Evolutionary conservation across 2,888 invertebrate species (phyloP).

Genomic region (Mactromeris polynyma): DNA sequence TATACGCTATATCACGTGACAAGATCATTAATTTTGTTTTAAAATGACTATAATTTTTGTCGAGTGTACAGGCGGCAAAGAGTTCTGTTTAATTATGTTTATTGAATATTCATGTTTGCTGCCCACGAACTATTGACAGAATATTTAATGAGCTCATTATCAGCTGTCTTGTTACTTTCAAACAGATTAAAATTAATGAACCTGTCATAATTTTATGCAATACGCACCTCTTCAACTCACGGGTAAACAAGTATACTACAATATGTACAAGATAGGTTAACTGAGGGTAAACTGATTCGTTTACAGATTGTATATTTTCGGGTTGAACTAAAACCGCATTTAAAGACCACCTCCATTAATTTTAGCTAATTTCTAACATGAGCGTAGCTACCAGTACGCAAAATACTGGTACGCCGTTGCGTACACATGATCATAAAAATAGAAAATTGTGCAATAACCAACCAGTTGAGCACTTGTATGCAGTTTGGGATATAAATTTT

Average conservation of each 20-base stretch:
- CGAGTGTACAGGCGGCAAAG: background rate
- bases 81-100: background rate
- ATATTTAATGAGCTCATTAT: background rate
- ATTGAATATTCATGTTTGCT: constrained; percentile 14
- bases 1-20: constrained; percentile 21
- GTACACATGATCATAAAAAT: too few species aligned
- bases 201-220: background rate
- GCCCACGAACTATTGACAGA: constrained; percentile 29
- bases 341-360: too few species aligned
- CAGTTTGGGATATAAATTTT: too few species aligned
- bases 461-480: too few species aligned
- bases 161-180: constrained; percentile 21
- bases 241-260: background rate
- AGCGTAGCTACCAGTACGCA: too few species aligned
- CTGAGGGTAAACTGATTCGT: background rate
- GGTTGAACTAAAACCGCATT: background rate
- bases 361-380: too few species aligned
- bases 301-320: background rate
- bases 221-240: background rate
- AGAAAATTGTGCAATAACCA: too few species aligned
- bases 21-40: constrained; percentile 25
- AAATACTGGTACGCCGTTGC: too few species aligned
- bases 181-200: background rate
- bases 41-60: constrained; percentile 15
- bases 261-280: background rate